phyloP scores from a whole-genome alignment of 2,797 vertebrate species.

The Phrynocephalus forsythii region DNA sequence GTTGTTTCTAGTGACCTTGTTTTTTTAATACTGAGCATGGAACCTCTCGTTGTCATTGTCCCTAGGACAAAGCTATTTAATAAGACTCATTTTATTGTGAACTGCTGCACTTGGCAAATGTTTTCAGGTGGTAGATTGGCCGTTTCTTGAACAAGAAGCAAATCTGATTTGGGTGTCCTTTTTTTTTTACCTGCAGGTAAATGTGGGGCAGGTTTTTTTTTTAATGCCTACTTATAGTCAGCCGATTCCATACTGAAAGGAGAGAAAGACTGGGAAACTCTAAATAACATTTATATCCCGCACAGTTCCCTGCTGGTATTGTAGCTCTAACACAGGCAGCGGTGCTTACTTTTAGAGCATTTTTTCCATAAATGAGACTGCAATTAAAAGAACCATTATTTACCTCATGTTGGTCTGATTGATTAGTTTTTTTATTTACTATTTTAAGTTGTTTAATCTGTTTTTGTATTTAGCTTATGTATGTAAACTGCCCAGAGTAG shows the following conservation, averaged over 20 bases:
- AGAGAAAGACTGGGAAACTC: not conserved
- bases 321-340: not conserved
- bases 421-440: no score
- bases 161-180: rapidly evolving
- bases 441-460: no score
- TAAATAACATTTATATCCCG: not conserved
- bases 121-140: not conserved
- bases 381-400: no score
- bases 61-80: not conserved
- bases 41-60: not conserved
- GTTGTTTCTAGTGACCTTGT: not conserved
- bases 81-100: not conserved
- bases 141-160: not conserved
- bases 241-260: not conserved
- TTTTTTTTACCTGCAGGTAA: rapidly evolving
- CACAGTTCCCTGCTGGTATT: no score
- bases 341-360: not conserved
- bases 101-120: not conserved
- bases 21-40: not conserved
- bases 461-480: no score
- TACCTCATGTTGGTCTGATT: no score
- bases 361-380: no score
- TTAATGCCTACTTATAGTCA: not conserved
- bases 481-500: no score
- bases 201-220: not conserved